phyloP scores from a whole-genome alignment of 2,113 vertebrate species.

The Phodopus roborovskii region DNA sequence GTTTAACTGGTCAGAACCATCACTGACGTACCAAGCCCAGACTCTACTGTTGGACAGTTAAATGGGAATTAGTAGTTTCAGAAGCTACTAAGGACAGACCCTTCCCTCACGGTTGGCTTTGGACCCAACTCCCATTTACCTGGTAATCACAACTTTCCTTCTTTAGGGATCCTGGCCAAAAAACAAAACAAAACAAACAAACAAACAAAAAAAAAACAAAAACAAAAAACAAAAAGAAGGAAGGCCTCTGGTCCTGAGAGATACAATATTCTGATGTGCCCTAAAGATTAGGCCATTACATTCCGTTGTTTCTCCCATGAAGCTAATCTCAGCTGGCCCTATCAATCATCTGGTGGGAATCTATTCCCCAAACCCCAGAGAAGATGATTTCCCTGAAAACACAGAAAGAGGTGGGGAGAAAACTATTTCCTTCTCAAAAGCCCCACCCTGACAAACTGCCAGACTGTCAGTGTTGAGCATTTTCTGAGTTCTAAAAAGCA shows the following conservation, averaged over 20 bases:
- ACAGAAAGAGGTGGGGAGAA: background rate
- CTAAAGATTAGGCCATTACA: background rate
- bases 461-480: background rate
- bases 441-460: background rate
- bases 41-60: background rate
- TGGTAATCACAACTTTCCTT: background rate
- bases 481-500: background rate
- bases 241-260: background rate
- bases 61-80: no score
- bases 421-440: background rate
- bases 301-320: no score
- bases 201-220: background rate
- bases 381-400: background rate
- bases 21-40: background rate
- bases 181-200: background rate
- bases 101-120: background rate
- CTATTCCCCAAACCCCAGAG: background rate
- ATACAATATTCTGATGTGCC: background rate
- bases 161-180: background rate
- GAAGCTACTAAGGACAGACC: no score
- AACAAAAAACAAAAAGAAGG: background rate
- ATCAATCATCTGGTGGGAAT: background rate
- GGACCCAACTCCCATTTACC: background rate
- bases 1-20: background rate
- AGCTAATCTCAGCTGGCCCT: background rate